Conservation (phyloP, 2,888 invertebrate species). For the Leptinotarsa peninsularis region DNA sequence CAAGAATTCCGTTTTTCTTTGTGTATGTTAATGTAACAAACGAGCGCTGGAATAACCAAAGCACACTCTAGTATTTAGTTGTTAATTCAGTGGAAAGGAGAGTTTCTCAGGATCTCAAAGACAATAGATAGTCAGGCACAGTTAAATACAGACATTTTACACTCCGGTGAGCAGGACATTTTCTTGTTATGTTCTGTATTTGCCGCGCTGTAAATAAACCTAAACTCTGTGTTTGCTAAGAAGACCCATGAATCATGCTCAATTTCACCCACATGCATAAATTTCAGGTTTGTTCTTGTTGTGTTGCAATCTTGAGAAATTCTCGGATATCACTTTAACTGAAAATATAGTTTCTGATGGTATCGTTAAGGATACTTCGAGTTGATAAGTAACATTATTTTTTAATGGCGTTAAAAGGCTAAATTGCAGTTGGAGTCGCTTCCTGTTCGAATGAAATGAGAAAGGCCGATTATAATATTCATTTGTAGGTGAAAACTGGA, state of each 20-base stretch:
- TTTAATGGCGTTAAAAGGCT: no score
- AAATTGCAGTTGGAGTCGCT: no score
- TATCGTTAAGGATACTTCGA: no score
- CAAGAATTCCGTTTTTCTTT: constrained; percentile 31
- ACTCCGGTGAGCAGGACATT: constrained; percentile 64
- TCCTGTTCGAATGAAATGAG: no score
- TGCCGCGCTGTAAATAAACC: constrained; percentile 56
- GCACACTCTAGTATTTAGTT: constrained; percentile 59
- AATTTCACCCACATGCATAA: constrained; percentile 46
- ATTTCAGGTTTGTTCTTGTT: constrained; percentile 25
- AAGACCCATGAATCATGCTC: constrained; percentile 49
- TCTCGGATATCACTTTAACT: background rate
- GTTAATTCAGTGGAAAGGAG: constrained; percentile 64
- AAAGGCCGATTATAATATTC: no score
- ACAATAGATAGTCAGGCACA: constrained; percentile 64
- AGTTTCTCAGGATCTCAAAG: constrained; percentile 63
- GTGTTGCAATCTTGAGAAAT: background rate
- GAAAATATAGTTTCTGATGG: no score
- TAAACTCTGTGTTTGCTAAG: constrained; percentile 48
- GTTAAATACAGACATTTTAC: constrained; percentile 67
- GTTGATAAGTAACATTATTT: no score
- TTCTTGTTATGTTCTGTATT: constrained; percentile 58
- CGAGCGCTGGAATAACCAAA: constrained; percentile 33
- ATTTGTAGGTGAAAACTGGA: no score
- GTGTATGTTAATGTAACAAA: constrained; percentile 37